Percentiles rank a stretch among this genome's conserved stretches.
These are phyloP conservation scores for Sialis lutaria DNA, from an alignment of 2,888 invertebrate genomes.

Conservation along the genomic window DNA sequence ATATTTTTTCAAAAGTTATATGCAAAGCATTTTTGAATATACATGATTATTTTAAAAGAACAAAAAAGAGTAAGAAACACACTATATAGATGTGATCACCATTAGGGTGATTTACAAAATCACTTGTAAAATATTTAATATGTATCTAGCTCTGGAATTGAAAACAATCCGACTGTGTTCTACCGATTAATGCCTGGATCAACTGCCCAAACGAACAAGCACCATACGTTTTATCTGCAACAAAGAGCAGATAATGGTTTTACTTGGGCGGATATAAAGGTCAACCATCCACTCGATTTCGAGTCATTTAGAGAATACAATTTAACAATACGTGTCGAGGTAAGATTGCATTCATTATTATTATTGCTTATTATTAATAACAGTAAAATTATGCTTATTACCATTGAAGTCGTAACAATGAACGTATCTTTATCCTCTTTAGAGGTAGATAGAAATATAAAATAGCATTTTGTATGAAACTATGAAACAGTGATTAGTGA, in stretches of 20 bases:
- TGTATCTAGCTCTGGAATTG: conserved; percentile 73
- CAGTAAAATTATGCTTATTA: too few relatives aligned
- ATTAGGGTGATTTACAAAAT: neutral
- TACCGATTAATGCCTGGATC: conserved; percentile 91
- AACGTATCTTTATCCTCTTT: too few relatives aligned
- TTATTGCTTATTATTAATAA: neutral
- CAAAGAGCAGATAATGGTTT: conserved; percentile 83
- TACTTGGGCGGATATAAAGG: conserved; percentile 92
- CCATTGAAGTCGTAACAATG: too few relatives aligned
- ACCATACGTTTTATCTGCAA: conserved; percentile 89
- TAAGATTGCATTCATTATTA: conserved; percentile 26
- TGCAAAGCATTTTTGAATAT: conserved; percentile 2
- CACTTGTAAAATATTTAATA: neutral
- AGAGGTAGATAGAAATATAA: too few relatives aligned
- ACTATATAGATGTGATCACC: too few relatives aligned
- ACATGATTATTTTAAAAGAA: too few relatives aligned
- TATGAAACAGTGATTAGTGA: too few relatives aligned
- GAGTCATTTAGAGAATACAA: conserved; percentile 92
- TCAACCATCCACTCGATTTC: conserved; percentile 88
- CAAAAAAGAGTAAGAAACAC: too few relatives aligned
- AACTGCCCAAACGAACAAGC: conserved; percentile 90
- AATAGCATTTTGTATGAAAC: too few relatives aligned
- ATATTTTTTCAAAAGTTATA: conserved; percentile 9
- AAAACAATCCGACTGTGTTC: conserved; percentile 90
- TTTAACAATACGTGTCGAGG: conserved; percentile 89